Base-by-base conservation (phyloP, 2,113 vertebrate genomes). In the Balaenoptera acutorostrata region DNA sequence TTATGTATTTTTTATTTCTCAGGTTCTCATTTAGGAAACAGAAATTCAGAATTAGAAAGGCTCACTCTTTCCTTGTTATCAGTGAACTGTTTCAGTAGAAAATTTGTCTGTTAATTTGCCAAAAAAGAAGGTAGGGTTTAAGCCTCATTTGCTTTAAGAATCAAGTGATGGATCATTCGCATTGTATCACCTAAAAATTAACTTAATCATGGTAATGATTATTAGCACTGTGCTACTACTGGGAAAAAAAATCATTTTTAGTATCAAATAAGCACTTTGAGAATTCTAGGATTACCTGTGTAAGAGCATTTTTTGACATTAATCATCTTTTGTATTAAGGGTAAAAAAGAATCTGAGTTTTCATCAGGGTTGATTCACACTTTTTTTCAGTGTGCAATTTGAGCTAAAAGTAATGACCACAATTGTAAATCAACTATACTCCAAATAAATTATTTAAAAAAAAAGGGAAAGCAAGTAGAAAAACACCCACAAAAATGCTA, bases 331-430 rank as follows among this genome's bases (percentile, higher is more conserved):
- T 81, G 21, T 97, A 96, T 93, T 90, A 84, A 84, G 46, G 59
- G 31, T 77, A 69, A 88, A 69, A 88, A 2, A 52, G 63, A 59
- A 49, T 87, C n/a, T 95, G 81, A 95, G n/a, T 78, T 81, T 88
- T 97, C 74, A 90, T 82, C 80, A 95, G 27, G 4, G 36, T 39
- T 92, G 77, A 93, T 95, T 97, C 89, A 92, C 20, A 59, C 36
- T 94, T 96, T 80, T 90, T 29, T 85, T 95, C 83, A 31, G 25
- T 52, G 81, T 74, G 55, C 33, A 91, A 80, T 93, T 82, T 92
- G 81, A 96, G 57, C 75, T 92, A 61, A 74, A 96, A 94, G 61
- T 85, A 97, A 96, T 80, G 63, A 91, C 86, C 66, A 77, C 49
- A 95, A 61, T 4, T 75, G 15, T 75, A 49, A 46, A 75, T 75